Evolutionary conservation across 2,113 vertebrate species (phyloP).

Genomic region (Rattus rattus): DNA sequence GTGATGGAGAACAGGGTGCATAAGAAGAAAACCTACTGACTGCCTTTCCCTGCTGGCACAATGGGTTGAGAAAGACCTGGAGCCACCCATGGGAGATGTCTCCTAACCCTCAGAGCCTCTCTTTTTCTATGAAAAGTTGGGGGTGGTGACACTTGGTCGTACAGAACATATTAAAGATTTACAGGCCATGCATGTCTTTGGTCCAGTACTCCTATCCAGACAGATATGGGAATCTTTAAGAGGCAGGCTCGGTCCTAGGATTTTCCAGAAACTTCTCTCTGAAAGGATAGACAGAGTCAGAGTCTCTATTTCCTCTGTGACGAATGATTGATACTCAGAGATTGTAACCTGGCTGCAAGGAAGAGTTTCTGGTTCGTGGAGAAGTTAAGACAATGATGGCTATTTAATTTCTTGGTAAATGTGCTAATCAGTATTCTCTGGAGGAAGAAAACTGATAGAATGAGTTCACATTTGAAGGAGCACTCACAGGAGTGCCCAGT

Average conservation of each 20-base stretch:
- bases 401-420: neutral
- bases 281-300: neutral
- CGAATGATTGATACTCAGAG: neutral
- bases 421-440: neutral
- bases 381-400: constrained; percentile 5
- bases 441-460: neutral
- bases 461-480: neutral
- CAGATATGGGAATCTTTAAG: neutral
- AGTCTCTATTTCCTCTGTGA: neutral
- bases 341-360: neutral
- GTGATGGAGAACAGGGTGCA: neutral
- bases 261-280: neutral
- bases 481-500: neutral
- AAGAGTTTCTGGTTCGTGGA: neutral
- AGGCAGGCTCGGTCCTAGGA: neutral
- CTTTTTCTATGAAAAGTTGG: neutral
- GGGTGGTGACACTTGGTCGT: neutral
- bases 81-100: neutral
- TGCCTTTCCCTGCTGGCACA: neutral
- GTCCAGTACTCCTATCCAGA: neutral
- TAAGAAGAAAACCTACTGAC: neutral
- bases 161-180: neutral
- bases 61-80: neutral
- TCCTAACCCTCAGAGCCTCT: neutral
- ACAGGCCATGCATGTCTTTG: neutral